Conservation (phyloP, 2,797 vertebrate species). For the Phrynocephalus forsythii region DNA sequence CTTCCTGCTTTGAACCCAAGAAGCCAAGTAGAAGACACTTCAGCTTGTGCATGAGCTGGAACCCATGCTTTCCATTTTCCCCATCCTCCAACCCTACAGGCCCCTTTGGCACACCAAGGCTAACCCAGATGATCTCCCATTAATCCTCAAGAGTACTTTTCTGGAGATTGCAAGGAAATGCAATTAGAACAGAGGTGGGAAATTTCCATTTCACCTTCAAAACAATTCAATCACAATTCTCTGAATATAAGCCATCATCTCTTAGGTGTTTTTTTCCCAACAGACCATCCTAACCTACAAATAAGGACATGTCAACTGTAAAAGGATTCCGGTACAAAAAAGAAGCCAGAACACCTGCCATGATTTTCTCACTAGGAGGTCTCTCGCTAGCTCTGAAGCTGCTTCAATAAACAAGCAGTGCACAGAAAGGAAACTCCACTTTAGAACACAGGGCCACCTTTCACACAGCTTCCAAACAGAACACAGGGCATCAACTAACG, state of each 20-base stretch:
- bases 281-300: slow-evolving; percentile 59
- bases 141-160: not conserved
- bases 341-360: slow-evolving; percentile 57
- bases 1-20: not conserved
- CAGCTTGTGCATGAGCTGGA: not conserved
- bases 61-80: not conserved
- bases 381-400: not conserved
- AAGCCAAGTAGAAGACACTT: not conserved
- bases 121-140: not conserved
- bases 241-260: slow-evolving; percentile 40
- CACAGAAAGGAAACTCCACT: not conserved
- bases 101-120: not conserved
- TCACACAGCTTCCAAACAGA: not conserved
- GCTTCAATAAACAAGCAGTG: not conserved
- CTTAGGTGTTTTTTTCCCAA: not conserved
- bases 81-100: too few relatives aligned
- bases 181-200: not conserved
- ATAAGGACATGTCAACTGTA: slow-evolving; percentile 60
- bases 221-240: not conserved
- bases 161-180: not conserved
- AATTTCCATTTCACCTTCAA: not conserved
- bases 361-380: slow-evolving; percentile 47
- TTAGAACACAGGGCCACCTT: not conserved
- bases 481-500: not conserved
- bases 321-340: slow-evolving; percentile 39